These are phyloP conservation scores for Madoqua kirkii DNA, from an alignment of 2,113 vertebrate species.

Conservation along the genomic window DNA sequence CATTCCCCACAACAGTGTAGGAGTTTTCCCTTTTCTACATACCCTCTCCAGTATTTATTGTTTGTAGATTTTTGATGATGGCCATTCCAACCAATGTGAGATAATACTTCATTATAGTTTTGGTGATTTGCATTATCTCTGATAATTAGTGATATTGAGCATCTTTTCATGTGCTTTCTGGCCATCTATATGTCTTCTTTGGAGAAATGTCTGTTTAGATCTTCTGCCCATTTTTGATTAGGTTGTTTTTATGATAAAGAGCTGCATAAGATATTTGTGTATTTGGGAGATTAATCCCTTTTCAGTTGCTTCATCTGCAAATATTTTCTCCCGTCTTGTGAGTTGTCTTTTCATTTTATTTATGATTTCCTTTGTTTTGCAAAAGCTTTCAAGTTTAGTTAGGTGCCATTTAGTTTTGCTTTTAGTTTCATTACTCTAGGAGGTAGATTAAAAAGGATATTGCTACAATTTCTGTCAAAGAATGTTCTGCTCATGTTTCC, in stretches of 20 bases:
- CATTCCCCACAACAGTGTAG: too few species aligned
- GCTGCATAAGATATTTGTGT: background rate
- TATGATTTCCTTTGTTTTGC: background rate
- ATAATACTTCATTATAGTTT: too few species aligned
- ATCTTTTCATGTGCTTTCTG: background rate
- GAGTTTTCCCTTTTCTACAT: too few species aligned
- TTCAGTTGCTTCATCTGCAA: background rate
- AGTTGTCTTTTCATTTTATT: background rate
- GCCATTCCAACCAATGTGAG: too few species aligned
- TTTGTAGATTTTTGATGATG: too few species aligned
- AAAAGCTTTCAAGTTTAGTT: background rate
- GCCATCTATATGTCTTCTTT: background rate
- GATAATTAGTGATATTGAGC: background rate
- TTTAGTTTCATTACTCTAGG: background rate
- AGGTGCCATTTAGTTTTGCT: background rate
- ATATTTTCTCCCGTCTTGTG: background rate
- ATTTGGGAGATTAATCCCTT: background rate
- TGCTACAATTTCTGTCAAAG: background rate
- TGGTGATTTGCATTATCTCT: background rate
- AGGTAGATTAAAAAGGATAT: background rate
- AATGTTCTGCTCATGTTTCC: background rate
- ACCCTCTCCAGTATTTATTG: too few species aligned
- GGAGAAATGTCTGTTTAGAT: background rate
- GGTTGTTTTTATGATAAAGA: background rate
- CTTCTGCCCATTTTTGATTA: background rate